A percentile compares a stretch with the other conserved stretches of the same genome.
Evolutionary conservation across 2,113 vertebrate species (phyloP).

Genomic region (Colinus virginianus): DNA sequence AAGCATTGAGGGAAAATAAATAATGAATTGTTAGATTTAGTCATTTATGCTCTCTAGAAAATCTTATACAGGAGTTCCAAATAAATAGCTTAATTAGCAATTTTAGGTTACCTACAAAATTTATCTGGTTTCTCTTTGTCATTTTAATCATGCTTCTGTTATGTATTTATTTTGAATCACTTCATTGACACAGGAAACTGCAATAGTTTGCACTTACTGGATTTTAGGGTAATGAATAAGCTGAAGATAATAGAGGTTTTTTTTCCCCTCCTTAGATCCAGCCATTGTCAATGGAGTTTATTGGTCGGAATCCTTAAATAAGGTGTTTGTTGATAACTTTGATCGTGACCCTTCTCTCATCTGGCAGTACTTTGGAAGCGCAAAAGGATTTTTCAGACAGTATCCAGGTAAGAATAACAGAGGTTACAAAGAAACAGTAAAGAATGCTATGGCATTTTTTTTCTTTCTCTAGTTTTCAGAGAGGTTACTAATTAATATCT

Average conservation of each 20-base stretch:
- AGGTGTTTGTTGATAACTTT: constrained; percentile 98
- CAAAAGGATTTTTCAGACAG: constrained; percentile 98
- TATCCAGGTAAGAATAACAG: constrained; percentile 90
- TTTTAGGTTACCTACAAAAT: not conserved
- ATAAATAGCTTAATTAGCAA: not conserved
- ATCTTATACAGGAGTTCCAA: fast-evolving
- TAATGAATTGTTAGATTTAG: not conserved
- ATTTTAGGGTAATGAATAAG: not conserved
- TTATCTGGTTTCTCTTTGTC: not conserved
- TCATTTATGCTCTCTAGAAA: not conserved
- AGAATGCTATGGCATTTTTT: not conserved
- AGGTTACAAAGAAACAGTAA: not conserved
- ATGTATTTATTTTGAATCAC: not conserved
- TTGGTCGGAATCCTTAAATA: constrained; percentile 98
- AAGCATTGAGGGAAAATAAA: not conserved
- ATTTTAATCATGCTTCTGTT: not conserved
- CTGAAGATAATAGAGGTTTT: not conserved
- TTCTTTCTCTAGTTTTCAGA: not conserved
- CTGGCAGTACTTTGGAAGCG: constrained; percentile 99
- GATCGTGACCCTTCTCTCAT: constrained; percentile 96
- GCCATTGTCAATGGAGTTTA: constrained; percentile 96
- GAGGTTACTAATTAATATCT: not conserved
- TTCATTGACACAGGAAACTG: not conserved
- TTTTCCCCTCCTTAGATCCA: constrained; percentile 81
- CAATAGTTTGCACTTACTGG: not conserved